These are phyloP conservation scores for Epizoanthus rinbou DNA, from an alignment of 92 coral and sea anemone genomes.

Conservation along the genomic window DNA sequence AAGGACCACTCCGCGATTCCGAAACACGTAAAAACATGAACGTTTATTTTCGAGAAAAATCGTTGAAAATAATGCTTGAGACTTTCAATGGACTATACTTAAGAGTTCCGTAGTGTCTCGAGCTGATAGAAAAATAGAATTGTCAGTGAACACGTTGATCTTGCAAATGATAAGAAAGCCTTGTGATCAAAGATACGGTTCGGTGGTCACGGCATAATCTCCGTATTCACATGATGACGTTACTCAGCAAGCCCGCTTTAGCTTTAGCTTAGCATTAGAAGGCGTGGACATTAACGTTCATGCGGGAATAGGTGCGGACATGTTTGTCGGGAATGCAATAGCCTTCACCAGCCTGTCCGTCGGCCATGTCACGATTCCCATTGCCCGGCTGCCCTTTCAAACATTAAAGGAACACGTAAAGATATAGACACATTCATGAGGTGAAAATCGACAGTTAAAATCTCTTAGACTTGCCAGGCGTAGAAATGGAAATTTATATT, in stretches of 20 bases:
- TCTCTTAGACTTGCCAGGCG: not conserved
- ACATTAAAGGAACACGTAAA: not conserved
- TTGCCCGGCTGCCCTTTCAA: not conserved
- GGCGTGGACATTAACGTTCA: conserved; percentile 9
- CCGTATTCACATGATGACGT: conserved; percentile 21
- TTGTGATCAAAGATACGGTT: conserved; percentile 15
- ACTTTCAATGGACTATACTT: not conserved
- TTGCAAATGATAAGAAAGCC: not conserved
- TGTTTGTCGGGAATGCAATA: not conserved
- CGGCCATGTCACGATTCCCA: not conserved
- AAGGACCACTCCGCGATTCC: not conserved
- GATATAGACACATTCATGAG: no score
- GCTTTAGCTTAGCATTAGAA: no score
- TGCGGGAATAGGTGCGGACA: conserved; percentile 29
- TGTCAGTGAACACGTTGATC: not conserved
- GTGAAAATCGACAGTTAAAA: not conserved
- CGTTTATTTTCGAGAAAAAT: not conserved
- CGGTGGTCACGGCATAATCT: conserved; percentile 12
- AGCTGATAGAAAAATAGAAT: not conserved
- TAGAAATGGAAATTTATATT: no score
- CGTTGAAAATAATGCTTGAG: not conserved
- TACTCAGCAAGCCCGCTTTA: conserved; percentile 23
- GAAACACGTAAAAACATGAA: conserved; percentile 10
- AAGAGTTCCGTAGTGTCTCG: not conserved
- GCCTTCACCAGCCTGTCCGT: not conserved